Percentiles rank a stretch among this genome's conserved stretches.
Evolutionary conservation across 2,888 invertebrate genomes (phyloP).

Genomic region (Schizaphis graminum): DNA sequence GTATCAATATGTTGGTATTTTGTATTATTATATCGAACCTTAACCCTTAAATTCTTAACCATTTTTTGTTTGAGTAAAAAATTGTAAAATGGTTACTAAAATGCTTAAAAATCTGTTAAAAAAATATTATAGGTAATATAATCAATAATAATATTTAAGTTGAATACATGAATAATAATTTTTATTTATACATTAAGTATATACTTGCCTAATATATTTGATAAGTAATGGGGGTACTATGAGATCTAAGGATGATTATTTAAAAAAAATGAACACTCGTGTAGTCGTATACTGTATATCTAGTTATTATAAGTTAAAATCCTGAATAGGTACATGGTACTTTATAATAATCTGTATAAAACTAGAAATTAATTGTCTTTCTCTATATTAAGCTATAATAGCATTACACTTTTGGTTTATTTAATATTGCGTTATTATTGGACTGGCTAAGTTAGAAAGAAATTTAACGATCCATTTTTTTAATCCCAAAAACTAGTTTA

Average conservation of each 20-base stretch:
- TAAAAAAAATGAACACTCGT: not conserved
- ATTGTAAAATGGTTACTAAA: not conserved
- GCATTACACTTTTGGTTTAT: too few species aligned
- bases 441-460: not conserved
- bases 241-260: not conserved
- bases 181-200: not conserved
- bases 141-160: not conserved
- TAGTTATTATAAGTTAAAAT: not conserved
- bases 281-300: too few species aligned
- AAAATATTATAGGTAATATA: not conserved
- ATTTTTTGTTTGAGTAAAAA: not conserved
- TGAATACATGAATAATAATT: not conserved
- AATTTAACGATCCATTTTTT: not conserved
- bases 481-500: not conserved
- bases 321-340: not conserved
- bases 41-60: not conserved
- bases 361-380: not conserved
- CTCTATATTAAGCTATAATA: too few species aligned
- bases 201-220: not conserved
- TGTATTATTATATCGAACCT: not conserved
- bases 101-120: not conserved
- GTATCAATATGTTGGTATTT: not conserved
- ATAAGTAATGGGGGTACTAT: not conserved
- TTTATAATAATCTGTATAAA: not conserved
- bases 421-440: too few species aligned